Base-by-base conservation (phyloP, 2,888 invertebrate species). In the Drosophila affinis region DNA sequence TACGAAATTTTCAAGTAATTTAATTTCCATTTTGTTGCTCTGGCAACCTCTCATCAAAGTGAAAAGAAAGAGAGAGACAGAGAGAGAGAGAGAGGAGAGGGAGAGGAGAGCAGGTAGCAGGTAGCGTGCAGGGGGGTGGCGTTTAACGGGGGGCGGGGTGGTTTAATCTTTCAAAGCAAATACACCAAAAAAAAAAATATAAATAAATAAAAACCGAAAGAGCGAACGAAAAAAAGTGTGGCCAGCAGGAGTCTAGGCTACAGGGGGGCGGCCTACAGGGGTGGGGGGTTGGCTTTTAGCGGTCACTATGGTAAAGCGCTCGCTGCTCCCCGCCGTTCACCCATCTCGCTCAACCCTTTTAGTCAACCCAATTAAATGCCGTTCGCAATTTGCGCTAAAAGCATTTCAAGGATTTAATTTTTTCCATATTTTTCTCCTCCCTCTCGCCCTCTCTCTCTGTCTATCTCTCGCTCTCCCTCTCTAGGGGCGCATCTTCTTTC, bases 311-410 rank as follows among this genome's bases (percentile, higher is more conserved):
- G 59, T 62, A 55, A 32, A 57, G 47, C 72, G 12, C 12, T 12
- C 0, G 24, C 10, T 1, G 2, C 12, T 5, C 5, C 47, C 27
- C 10, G 14, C 21, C 10, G 1, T 29, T 29, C 9, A 1, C 39
- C 27, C 32, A 10, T 18, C 18, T 29, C 29, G 2, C 29, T 9
- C 7, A 47, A 24, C n/a, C 18, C 68, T 46, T 32, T 48, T 55
- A 51, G 53, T 72, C 53, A 52, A 67, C 71, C 55, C 83, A 79
- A 70, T 79, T 82, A 82, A 68, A 53, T 65, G 62, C 58, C 72
- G 76, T 71, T 72, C 48, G 73, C 62, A 68, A 79, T 72, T 79
- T 79, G 52, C 69, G 63, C 79, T 76, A 69, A 82, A 76, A 85
- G 69, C 77, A 61, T 79, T 82, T 86, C 69, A 79, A 69, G 73